phyloP scores from a whole-genome alignment of 2,888 invertebrate genomes.

The Mimumesa dahlbomi region DNA sequence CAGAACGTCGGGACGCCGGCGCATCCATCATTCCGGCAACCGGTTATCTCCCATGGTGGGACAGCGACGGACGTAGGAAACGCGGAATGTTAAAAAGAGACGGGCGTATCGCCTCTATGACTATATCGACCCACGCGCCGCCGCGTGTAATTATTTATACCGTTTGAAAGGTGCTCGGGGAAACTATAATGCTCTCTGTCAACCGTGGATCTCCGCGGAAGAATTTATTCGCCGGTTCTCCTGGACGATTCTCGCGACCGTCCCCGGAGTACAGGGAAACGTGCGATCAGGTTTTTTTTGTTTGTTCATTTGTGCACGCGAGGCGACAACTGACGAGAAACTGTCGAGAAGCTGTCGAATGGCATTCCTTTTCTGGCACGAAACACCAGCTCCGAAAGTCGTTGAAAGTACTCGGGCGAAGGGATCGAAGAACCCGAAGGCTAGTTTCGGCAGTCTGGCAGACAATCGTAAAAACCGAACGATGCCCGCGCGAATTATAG shows the following conservation, averaged over 20 bases:
- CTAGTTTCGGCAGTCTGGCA: slow-evolving; percentile 71
- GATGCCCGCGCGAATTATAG: slow-evolving; percentile 79
- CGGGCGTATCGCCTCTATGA: slow-evolving; percentile 22
- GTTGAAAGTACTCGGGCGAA: slow-evolving; percentile 5
- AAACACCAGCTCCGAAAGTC: neutral
- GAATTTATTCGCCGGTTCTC: too few species aligned
- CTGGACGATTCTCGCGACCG: too few species aligned
- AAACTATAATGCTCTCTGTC: slow-evolving; percentile 6
- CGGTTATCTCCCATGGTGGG: slow-evolving; percentile 55
- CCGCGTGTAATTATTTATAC: slow-evolving; percentile 41
- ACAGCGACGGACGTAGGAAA: neutral
- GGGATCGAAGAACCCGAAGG: slow-evolving; percentile 26
- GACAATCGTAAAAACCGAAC: slow-evolving; percentile 79
- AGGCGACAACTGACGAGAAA: neutral
- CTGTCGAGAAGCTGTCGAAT: neutral
- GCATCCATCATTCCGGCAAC: slow-evolving; percentile 75
- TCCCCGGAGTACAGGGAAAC: too few species aligned
- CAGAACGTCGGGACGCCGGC: slow-evolving; percentile 71
- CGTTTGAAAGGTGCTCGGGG: slow-evolving; percentile 18
- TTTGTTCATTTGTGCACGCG: too few species aligned
- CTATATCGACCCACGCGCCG: slow-evolving; percentile 43
- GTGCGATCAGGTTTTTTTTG: too few species aligned
- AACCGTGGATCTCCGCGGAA: too few species aligned
- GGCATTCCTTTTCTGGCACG: neutral
- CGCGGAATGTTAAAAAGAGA: slow-evolving; percentile 23